phyloP scores from a whole-genome alignment of 2,113 vertebrate genomes.

The Brachypodius melanocephalos region DNA sequence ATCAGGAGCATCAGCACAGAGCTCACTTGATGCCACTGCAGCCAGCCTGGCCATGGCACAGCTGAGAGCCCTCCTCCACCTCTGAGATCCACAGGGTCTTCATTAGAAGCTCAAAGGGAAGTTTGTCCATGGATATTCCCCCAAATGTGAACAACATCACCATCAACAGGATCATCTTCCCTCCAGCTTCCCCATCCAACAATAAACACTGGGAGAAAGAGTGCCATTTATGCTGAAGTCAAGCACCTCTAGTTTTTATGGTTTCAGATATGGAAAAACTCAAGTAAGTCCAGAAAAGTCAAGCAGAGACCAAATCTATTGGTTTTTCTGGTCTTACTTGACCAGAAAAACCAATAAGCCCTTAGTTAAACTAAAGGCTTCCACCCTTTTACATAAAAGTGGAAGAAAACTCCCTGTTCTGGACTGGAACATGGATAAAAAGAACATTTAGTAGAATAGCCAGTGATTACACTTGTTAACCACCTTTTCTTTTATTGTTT shows the following conservation, averaged over 20 bases:
- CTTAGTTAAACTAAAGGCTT: neutral
- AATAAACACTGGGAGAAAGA: neutral
- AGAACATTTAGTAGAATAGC: neutral
- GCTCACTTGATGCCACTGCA: neutral
- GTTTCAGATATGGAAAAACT: neutral
- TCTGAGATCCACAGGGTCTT: neutral
- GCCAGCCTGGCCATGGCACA: neutral
- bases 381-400: neutral
- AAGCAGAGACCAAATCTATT: neutral
- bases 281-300: neutral
- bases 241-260: neutral
- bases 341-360: neutral
- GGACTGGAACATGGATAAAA: neutral
- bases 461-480: neutral
- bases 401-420: neutral
- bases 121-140: neutral
- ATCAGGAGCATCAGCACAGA: neutral
- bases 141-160: neutral
- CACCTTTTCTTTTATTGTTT: neutral
- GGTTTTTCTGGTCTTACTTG: no score
- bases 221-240: neutral
- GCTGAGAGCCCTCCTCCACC: neutral
- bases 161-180: neutral
- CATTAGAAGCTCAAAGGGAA: neutral
- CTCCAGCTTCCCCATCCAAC: neutral